Percentiles rank a stretch among this genome's conserved stretches.
Conservation (phyloP, 2,888 invertebrate species). For the Drepanosiphum platanoidis region DNA sequence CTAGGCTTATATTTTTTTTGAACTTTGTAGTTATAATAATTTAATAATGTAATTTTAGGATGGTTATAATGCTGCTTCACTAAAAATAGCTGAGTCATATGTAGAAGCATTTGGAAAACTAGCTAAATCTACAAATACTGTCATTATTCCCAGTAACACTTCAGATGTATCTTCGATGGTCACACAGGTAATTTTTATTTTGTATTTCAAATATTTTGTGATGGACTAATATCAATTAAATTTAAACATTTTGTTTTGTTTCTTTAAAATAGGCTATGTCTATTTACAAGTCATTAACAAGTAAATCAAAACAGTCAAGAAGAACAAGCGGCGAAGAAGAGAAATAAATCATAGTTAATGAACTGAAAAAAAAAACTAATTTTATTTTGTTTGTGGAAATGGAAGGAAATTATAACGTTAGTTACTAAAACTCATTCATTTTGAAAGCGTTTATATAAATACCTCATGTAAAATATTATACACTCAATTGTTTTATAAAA, state of each 20-base stretch:
- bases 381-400: slow-evolving; percentile 7
- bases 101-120: slow-evolving; percentile 92
- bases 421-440: slow-evolving; percentile 25
- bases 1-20: not conserved
- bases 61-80: slow-evolving; percentile 89
- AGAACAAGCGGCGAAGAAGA: slow-evolving; percentile 36
- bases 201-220: not conserved
- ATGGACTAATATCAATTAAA: not conserved
- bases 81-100: slow-evolving; percentile 95
- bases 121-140: slow-evolving; percentile 92
- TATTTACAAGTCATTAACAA: slow-evolving; percentile 46
- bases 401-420: not conserved
- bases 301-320: slow-evolving; percentile 22
- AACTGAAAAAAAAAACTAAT: slow-evolving; percentile 29
- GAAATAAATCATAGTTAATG: slow-evolving; percentile 32
- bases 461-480: slow-evolving; percentile 26
- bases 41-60: slow-evolving; percentile 69
- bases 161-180: slow-evolving; percentile 83
- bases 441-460: slow-evolving; percentile 26
- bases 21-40: not conserved
- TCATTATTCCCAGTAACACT: slow-evolving; percentile 91
- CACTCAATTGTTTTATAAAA: not conserved
- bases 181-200: slow-evolving; percentile 74
- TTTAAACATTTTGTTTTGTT: not conserved
- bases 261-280: slow-evolving; percentile 47